Conservation (phyloP, 2,888 invertebrate species). For the Drosophila conformis region DNA sequence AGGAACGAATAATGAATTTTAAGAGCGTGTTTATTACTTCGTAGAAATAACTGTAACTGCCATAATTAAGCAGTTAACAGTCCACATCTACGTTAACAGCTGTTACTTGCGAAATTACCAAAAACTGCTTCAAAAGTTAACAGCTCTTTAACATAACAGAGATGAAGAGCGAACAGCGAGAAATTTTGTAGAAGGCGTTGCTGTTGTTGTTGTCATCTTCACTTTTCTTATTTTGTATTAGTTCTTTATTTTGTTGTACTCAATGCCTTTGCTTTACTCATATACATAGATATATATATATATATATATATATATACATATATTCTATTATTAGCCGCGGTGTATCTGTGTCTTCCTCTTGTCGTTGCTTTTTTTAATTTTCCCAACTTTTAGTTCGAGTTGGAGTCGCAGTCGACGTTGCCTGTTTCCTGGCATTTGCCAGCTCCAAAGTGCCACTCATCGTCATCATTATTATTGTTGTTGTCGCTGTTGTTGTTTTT, state of each 20-base stretch:
- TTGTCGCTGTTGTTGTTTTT: constrained; percentile 13
- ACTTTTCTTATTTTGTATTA: constrained; percentile 34
- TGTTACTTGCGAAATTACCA: not conserved
- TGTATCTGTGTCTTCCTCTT: constrained; percentile 45
- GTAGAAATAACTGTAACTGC: not conserved
- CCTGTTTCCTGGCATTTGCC: constrained; percentile 52
- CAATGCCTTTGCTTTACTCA: constrained; percentile 8
- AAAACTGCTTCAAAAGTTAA: not conserved
- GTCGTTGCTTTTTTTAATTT: constrained; percentile 58
- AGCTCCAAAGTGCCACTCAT: constrained; percentile 61
- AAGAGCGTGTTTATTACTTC: not conserved
- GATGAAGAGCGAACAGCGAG: not conserved
- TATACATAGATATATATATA: constrained; percentile 8
- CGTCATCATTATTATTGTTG: constrained; percentile 50
- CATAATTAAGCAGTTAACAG: not conserved
- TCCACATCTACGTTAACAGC: not conserved
- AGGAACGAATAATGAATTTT: not conserved
- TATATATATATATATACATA: constrained; percentile 17
- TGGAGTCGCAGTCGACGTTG: constrained; percentile 41
- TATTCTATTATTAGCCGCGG: constrained; percentile 66
- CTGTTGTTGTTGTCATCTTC: constrained; percentile 22
- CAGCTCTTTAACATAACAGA: not conserved
- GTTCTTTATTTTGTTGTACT: constrained; percentile 14
- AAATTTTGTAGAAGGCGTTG: constrained; percentile 43
- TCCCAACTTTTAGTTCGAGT: constrained; percentile 57